A percentile compares a stretch with the other conserved stretches of the same genome.
Conservation (phyloP, 2,888 invertebrate species). For the Parnassius glacialis region DNA sequence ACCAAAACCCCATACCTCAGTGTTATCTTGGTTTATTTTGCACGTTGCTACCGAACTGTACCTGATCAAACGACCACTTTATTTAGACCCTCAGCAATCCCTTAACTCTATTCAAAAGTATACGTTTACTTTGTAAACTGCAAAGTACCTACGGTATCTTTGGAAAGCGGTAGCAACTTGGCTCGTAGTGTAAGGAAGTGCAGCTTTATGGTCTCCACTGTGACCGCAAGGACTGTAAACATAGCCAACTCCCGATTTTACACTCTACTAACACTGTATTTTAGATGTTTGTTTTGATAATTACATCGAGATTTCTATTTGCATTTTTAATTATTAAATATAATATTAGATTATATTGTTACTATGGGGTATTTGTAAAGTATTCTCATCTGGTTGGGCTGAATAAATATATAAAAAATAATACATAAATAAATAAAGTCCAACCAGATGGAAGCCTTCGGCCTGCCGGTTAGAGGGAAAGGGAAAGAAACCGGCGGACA, state of each 20-base stretch:
- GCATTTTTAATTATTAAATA: no score
- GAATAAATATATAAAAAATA: no score
- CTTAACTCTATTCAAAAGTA: conserved; percentile 10
- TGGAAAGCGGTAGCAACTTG: conserved; percentile 43
- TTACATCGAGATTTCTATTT: no score
- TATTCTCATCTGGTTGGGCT: no score
- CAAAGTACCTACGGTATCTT: conserved; percentile 35
- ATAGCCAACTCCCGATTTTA: conserved; percentile 53
- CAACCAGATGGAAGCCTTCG: no score
- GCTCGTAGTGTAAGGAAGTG: conserved; percentile 63
- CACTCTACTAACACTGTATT: conserved; percentile 27
- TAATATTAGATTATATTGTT: no score
- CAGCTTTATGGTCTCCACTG: conserved; percentile 64
- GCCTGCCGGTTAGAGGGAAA: no score
- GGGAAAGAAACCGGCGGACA: no score
- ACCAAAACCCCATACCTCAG: conserved; percentile 57
- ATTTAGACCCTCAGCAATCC: conserved; percentile 7
- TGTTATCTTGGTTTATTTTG: conserved; percentile 72
- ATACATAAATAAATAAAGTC: no score
- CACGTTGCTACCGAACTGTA: conserved; percentile 63
- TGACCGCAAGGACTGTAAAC: conserved; percentile 60
- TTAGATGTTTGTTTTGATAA: no score
- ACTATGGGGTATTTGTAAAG: no score
- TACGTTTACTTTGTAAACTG: conserved; percentile 34
- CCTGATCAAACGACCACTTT: conserved; percentile 35